Base-by-base conservation (phyloP, 2,797 vertebrate genomes). In the Catamblyrhynchus diadema region DNA sequence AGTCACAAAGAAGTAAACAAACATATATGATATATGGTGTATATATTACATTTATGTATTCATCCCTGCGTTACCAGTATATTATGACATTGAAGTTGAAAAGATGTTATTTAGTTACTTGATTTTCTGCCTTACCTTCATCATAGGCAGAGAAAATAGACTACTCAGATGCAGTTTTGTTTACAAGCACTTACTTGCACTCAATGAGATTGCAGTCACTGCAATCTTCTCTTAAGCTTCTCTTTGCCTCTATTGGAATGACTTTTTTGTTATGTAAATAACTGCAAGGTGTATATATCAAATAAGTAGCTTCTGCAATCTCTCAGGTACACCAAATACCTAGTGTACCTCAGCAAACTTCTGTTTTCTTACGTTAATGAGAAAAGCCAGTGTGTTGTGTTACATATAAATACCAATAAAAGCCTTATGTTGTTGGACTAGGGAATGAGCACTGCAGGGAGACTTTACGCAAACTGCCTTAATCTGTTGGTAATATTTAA, bases 241-340 rank as follows among this genome's bases (percentile, higher is more conserved):
- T 81, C 47, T 54, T 87, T n/a, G 51, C 24, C 65, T 77, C 33
- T 71, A 94, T 95, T 57, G 33, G 42, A 94, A 87, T 53, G 22
- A 75, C 17, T 32, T 80, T 94, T 92, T 60, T 69, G 33, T 70
- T 92, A 86, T 82, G 45, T 75, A 94, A 93, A 91, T 95, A 93
- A 75, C 65, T 83, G 30, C 70, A 75, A 94, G 72, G 74, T 66
- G 78, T 61, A 44, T 80, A 24, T 37, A 86, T 60, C 80, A 94
- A 91, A 70, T 41, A 77, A 81, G 42, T 78, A 25, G 39, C n/a
- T 93, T 94, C 72, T 92, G 39, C 44, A 94, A 87, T 82, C 85
- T 87, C 79, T 66, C 32, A 74, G 54, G 48, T 56, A 75, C 24
- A 75, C 14, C 14, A 70, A 53, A 70, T 59, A 51, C 32, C 70